phyloP scores from a whole-genome alignment of 2,113 vertebrate genomes.

The Psilopsiagon aymara region DNA sequence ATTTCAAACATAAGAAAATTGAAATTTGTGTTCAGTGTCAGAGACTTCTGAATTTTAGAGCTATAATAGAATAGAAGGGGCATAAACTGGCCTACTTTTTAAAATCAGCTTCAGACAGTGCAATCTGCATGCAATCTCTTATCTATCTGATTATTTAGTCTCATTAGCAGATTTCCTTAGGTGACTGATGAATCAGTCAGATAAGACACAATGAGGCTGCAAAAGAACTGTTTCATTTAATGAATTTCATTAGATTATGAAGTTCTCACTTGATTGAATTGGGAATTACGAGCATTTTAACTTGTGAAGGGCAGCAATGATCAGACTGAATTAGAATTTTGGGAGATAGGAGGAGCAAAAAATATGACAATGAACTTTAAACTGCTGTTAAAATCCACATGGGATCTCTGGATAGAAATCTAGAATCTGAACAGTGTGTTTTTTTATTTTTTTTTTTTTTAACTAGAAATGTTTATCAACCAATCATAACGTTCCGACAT shows the following conservation, averaged over 20 bases:
- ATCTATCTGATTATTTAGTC: background rate
- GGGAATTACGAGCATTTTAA: background rate
- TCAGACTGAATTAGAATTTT: background rate
- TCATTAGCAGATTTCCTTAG: background rate
- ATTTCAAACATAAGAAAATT: background rate
- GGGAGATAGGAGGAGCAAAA: background rate
- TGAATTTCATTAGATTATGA: background rate
- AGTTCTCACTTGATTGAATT: background rate
- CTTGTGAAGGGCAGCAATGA: background rate
- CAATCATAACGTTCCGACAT: background rate
- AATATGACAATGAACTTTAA: background rate
- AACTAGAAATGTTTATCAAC: background rate
- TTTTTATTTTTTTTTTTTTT: background rate
- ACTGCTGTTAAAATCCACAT: background rate
- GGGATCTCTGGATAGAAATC: background rate
- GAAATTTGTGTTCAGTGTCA: background rate
- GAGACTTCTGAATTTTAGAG: background rate
- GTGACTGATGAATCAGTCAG: background rate
- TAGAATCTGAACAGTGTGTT: background rate
- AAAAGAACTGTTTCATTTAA: background rate
- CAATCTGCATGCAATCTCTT: background rate
- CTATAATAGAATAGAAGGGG: background rate
- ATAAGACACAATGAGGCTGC: background rate
- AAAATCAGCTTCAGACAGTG: background rate
- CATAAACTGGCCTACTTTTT: background rate